Evolutionary conservation across 2,888 invertebrate species (phyloP), one percentile per base, ranked within the genome.

Genomic region (Parnassius orleans): DNA sequence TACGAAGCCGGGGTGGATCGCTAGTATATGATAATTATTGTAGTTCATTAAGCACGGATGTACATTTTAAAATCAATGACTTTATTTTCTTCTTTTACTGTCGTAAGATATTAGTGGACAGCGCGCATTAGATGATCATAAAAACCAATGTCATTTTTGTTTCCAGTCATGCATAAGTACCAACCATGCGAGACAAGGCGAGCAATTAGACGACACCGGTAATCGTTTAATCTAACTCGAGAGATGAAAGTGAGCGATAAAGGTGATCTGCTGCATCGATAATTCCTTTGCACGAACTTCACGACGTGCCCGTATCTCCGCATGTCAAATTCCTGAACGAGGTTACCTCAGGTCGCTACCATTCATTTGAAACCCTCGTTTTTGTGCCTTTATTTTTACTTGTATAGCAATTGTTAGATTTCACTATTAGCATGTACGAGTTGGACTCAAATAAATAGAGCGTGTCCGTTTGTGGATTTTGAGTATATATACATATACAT

Each of bases 221-320:
- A 87, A 90, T 90, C 90, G 81, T 82, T 83, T 84, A 84, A 90
- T 90, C 88, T 83, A 78, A 80, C 79, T 74, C 78, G 74, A 79
- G 72, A 89, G 91, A 91, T 91, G 90, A 91, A 91, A 91, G 90
- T 88, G 72, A 69, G 70, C 76, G 90, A 91, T 90, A 90, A 75
- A 69, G 64, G 57, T 57, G 63, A 70, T 75, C 72, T 60, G 66
- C 57, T 67, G 62, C 71, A 68, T 72, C 71, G 66, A 64, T 67
- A 68, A 66, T 65, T 69, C 70, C 68, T 67, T 63, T 64, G 65
- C 69, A 73, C 72, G 70, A 68, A 69, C 72, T 68, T 71, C 66
- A 70, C 72, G 75, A 77, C 74, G 74, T 71, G 41, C 52, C 42
- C 52, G 72, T 57, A 66, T 77, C 77, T 76, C 79, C 76, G 72